Percentiles rank a stretch among this genome's conserved stretches.
Evolutionary conservation across 2,888 invertebrate species (phyloP).

Genomic region (Drosophila neonasuta): DNA sequence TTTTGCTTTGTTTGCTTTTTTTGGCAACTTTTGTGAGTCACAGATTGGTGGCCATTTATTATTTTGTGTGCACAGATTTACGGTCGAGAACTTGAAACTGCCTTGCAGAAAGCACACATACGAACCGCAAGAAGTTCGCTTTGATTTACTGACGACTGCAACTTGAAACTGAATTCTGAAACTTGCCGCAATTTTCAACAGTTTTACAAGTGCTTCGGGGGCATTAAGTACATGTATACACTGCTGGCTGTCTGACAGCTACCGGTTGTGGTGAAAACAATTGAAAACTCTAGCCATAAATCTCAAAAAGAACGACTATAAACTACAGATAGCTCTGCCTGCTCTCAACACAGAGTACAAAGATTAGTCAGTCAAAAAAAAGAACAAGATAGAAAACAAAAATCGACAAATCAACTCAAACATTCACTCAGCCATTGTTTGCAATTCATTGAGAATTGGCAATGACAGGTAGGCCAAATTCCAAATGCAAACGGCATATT

Average conservation of each 20-base stretch:
- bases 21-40: conserved; percentile 14
- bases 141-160: conserved; percentile 24
- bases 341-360: not conserved
- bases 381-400: not conserved
- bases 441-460: conserved; percentile 14
- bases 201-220: not conserved
- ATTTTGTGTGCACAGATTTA: conserved; percentile 45
- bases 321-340: not conserved
- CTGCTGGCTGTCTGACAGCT: not conserved
- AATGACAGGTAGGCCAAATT: conserved; percentile 3
- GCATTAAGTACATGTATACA: not conserved
- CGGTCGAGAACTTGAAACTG: conserved; percentile 21
- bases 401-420: conserved; percentile 11
- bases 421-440: conserved; percentile 23
- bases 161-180: not conserved
- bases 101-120: conserved; percentile 4
- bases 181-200: not conserved
- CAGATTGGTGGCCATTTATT: conserved; percentile 28
- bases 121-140: conserved; percentile 19
- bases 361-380: not conserved
- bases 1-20: conserved; percentile 2
- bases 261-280: conserved; percentile 4
- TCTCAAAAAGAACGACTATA: not conserved
- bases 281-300: not conserved
- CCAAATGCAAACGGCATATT: conserved; percentile 1